Conservation (phyloP, 2,888 invertebrate genomes). For the Apotomis betuletana region DNA sequence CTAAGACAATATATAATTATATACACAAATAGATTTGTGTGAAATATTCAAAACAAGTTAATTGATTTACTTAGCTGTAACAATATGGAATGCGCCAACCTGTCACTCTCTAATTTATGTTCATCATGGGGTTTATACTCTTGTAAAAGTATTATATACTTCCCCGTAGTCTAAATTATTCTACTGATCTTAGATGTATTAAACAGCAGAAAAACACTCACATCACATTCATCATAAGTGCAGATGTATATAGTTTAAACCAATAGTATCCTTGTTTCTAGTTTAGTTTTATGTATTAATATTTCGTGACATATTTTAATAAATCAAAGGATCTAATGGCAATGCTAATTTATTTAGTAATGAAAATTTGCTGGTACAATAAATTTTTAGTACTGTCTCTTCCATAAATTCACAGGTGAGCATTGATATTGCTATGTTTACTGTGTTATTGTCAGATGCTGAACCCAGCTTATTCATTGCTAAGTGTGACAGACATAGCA, state of each 20-base stretch:
- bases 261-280: not conserved
- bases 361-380: not conserved
- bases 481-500: not conserved
- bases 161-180: not conserved
- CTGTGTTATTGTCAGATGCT: slow-evolving; percentile 6
- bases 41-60: slow-evolving; percentile 47
- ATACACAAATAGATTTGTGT: slow-evolving; percentile 74
- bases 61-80: slow-evolving; percentile 26
- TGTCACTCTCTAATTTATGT: not conserved
- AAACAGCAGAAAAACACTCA: not conserved
- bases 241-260: not conserved
- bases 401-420: not conserved
- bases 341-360: not conserved
- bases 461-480: not conserved
- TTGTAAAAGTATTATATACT: not conserved
- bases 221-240: not conserved
- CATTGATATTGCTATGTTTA: slow-evolving; percentile 2
- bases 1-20: slow-evolving; percentile 71
- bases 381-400: not conserved
- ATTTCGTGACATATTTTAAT: not conserved
- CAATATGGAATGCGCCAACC: slow-evolving; percentile 35
- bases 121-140: not conserved
- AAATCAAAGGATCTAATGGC: not conserved
- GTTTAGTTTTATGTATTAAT: not conserved
- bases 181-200: not conserved